Base-by-base conservation (phyloP, 2,113 vertebrate genomes). In the Hippocampus zosterae region DNA sequence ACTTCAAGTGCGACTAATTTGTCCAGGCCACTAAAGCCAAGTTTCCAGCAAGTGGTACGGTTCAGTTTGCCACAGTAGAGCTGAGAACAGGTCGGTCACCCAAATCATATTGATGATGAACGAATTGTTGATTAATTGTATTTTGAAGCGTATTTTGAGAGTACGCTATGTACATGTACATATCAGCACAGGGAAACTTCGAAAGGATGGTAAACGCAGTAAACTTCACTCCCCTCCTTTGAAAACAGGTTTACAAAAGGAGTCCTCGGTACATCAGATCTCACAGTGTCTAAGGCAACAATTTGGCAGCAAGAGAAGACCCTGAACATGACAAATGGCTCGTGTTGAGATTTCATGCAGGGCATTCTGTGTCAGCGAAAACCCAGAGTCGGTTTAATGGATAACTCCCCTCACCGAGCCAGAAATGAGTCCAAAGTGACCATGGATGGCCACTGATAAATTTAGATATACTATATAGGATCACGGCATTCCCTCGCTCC, bases 331-430 rank as follows among this genome's bases (percentile, higher is more conserved):
- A 77, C 52, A 69, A 78, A 75, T 69, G 55, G 67, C 61, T 82
- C 69, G 69, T 55, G 75, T 70, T 84, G 73, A 72, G 5, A 15
- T 79, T 81, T 69, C 71, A 81, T 73, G 71, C 48, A 79, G 71
- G 67, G 77, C 78, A 77, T 72, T 77, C 63, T 33, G 65, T 63
- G 76, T 80, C 82, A 80, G 74, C 73, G 68, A 72, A 81, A 80
- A 83, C 79, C 77, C 71, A 60, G 73, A 76, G 76, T 80, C 69
- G 37, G 70, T 79, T 79, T 76, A 69, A 81, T 73, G 69, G 81
- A 77, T 71, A 81, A 83, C 72, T 66, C 66, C 56, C 65, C 40
- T 68, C 65, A 23, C 75, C 18, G 41, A 79, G 53, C 19, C 21
- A 67, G 68, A 64, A 65, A 44, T 65, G 13, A 65, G 63, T 66